phyloP scores from a whole-genome alignment of 2,888 invertebrate genomes.

The Aleiodes leptofemur region DNA sequence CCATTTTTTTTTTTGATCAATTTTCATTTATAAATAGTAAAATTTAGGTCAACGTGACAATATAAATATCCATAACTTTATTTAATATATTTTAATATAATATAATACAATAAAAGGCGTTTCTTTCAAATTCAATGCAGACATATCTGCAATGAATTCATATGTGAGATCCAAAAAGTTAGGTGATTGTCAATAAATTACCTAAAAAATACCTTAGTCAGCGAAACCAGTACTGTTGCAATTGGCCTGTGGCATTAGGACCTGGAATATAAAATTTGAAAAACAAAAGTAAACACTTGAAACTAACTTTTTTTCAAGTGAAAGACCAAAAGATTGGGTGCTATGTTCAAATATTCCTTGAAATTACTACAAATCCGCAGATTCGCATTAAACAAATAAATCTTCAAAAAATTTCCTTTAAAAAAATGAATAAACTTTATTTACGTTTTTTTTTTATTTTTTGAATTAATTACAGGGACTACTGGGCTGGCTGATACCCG shows the following conservation, averaged over 20 bases:
- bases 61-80: slow-evolving; percentile 16
- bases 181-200: slow-evolving; percentile 5
- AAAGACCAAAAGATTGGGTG: slow-evolving; percentile 2
- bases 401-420: not conserved
- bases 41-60: not conserved
- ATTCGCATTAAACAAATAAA: not conserved
- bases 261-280: slow-evolving; percentile 43
- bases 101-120: slow-evolving; percentile 17
- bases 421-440: slow-evolving; percentile 26
- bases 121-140: not conserved
- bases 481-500: slow-evolving; percentile 62
- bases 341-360: not conserved
- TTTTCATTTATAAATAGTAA: not conserved
- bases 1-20: not conserved
- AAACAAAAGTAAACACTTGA: not conserved
- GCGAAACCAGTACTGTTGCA: slow-evolving; percentile 55
- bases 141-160: not conserved
- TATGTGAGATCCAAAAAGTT: slow-evolving; percentile 9
- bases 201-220: slow-evolving; percentile 43
- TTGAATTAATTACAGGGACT: slow-evolving; percentile 67
- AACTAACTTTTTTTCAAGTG: not conserved
- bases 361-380: too few species aligned
- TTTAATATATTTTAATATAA: slow-evolving; percentile 8
- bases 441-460: not conserved
- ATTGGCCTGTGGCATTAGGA: slow-evolving; percentile 50